These are phyloP conservation scores for Actinopyga echinites DNA, from an alignment of 53 echinoderm and acorn worm species.

Conservation along the genomic window DNA sequence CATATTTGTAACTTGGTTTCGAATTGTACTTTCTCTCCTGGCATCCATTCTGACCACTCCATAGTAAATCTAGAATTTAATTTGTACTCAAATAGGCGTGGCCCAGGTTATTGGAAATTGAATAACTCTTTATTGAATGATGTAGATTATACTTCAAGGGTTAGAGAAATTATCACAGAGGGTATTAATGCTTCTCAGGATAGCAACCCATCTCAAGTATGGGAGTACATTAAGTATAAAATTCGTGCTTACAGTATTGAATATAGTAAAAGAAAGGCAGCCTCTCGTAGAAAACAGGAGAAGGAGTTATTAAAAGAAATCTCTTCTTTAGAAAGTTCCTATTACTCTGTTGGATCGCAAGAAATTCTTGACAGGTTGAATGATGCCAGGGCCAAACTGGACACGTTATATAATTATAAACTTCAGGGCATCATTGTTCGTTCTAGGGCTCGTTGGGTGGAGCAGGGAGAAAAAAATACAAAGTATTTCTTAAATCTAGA, in stretches of 20 bases:
- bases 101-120: no score
- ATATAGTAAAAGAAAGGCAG: no score
- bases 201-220: not conserved
- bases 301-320: not conserved
- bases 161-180: no score
- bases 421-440: no score
- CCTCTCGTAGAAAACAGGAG: not conserved
- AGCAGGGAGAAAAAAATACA: no score
- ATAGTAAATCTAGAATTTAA: not conserved
- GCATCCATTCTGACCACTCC: constrained; percentile 34
- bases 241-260: not conserved
- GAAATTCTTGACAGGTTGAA: not conserved
- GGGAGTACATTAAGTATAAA: not conserved
- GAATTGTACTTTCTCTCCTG: not conserved
- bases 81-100: not conserved
- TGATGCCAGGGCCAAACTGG: not conserved
- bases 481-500: no score
- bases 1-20: no score
- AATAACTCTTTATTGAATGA: no score
- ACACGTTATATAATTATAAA: no score
- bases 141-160: no score
- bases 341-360: not conserved
- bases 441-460: no score
- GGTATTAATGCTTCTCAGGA: no score
- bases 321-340: not conserved